Evolutionary conservation across 1,140 invertebrate genomes (phyloP), one percentile per base, ranked within the genome.

Genomic region (Zaprionus tsacasi): DNA sequence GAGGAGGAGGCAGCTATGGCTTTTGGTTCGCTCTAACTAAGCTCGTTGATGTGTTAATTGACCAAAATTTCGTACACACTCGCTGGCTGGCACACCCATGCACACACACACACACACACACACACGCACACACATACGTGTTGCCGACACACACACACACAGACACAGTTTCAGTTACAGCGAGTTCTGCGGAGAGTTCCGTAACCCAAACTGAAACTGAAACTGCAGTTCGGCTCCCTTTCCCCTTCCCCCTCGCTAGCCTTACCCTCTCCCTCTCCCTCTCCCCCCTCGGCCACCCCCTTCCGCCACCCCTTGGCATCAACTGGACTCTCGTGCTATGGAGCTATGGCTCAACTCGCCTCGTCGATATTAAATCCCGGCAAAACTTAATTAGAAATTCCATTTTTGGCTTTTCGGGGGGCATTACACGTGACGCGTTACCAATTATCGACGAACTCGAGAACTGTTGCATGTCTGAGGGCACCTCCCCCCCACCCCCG

Each of bases 341-440:
- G 45, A 6, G 38, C 38, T 40, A n/a, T 4, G 38, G 12, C 38
- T 13, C 2, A 12, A 52, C 30, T 72, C 63, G 52, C 12, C 36
- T 69, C 55, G 82, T 87, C 83, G 83, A 83, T 88, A 88, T 89
- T 86, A 91, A 91, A 91, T 91, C 89, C 79, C 85, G 81, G 89
- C 81, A 91, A 88, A 91, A 91, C 85, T 91, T 91, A 91, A 91
- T 91, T 91, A 91, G 90, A 91, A 91, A 91, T 91, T 91, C 89
- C 89, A 91, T 91, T 91, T 91, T 91, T 91, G 90, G 89, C 85
- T 89, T 91, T 91, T 86, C 21, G 27, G 80, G 78, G 89, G 75
- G 90, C 82, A 87, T 88, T 91, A 87, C 79, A 87, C 85, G 80
- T 87, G 78, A 76, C 79, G 86, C 86, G 86, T 88, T 90, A 86